These are phyloP conservation scores for Cinclus cinclus DNA, from an alignment of 2,113 vertebrate genomes.

Conservation along the genomic window DNA sequence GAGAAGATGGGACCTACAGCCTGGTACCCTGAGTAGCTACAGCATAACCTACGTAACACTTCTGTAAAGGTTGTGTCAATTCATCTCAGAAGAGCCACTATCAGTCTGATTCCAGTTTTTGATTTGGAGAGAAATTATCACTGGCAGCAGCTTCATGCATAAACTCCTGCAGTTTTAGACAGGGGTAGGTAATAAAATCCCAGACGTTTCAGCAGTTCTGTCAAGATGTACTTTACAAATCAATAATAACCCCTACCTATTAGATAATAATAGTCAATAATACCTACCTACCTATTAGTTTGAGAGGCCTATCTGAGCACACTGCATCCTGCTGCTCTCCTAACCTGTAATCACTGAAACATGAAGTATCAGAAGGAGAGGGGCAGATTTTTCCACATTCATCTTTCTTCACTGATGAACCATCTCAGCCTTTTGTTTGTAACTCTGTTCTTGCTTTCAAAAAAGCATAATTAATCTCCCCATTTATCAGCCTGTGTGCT, in stretches of 20 bases:
- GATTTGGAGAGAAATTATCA: not conserved
- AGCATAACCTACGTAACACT: accelerated
- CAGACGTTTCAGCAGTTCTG: not conserved
- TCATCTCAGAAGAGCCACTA: not conserved
- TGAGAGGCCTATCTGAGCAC: not conserved
- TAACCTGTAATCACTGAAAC: not conserved
- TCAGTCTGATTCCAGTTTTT: not conserved
- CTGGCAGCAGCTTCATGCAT: not conserved
- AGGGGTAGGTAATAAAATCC: not conserved
- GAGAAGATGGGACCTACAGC: not conserved
- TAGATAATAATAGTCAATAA: not conserved
- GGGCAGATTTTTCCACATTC: not conserved
- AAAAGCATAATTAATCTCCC: not conserved
- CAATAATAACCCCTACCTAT: not conserved
- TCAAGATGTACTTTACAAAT: not conserved
- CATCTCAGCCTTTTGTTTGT: not conserved
- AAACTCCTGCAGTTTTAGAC: not conserved
- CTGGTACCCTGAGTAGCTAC: not conserved
- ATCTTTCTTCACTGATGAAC: not conserved
- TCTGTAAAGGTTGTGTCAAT: not conserved
- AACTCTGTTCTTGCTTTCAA: not conserved
- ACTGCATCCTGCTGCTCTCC: not conserved
- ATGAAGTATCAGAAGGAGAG: not conserved
- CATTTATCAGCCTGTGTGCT: not conserved
- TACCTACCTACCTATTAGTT: not conserved